Base-by-base conservation (phyloP, 1,140 invertebrate genomes). In the Drosophila lacertosa region DNA sequence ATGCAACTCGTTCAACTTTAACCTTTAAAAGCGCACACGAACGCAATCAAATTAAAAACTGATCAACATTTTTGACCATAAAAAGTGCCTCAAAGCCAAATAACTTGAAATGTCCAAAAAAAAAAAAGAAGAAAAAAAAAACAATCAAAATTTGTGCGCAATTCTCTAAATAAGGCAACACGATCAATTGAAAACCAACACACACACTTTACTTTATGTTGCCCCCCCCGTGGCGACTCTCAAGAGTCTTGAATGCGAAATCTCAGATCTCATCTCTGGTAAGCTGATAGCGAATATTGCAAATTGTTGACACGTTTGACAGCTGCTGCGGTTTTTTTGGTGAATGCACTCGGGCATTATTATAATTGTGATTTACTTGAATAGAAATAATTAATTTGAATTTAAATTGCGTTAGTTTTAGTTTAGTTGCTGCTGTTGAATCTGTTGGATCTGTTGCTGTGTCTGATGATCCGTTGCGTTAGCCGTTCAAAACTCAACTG, bases 401-500 rank as follows among this genome's bases (percentile, higher is more conserved):
- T 54, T 54, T 16, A 2, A 44, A 11, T 45, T 40, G 54, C n/a
- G 37, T 13, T 60, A 10, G 29, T n/a, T 37, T n/a, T n/a, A n/a
- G n/a, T n/a, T n/a, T n/a, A n/a, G 20, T 26, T 59, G 42, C 44
- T 68, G 11, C 9, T 32, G n/a, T 32, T 45, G 18, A 4, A 5
- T 9, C 42, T 24, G 44, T 26, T 13, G 44, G 13, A 35, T 45
- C 10, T 55, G 26, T 39, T 22, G 59, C 35, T 74, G 37, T 63
- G 16, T 18, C 26, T 47, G 73, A 68, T 77, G 81, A 84, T 81
- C 81, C 82, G 82, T 65, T 84, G 82, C 75, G 77, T 63, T 86
- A 42, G 82, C 57, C 77, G 77, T 75, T 67, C 63, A 58, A 86
- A 86, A 86, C 77, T 86, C 81, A 88, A 86, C 81, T 86, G 82